Percentiles rank a stretch among this genome's conserved stretches.
Conservation (phyloP, 2,113 vertebrate genomes). For the Alligator mississippiensis region DNA sequence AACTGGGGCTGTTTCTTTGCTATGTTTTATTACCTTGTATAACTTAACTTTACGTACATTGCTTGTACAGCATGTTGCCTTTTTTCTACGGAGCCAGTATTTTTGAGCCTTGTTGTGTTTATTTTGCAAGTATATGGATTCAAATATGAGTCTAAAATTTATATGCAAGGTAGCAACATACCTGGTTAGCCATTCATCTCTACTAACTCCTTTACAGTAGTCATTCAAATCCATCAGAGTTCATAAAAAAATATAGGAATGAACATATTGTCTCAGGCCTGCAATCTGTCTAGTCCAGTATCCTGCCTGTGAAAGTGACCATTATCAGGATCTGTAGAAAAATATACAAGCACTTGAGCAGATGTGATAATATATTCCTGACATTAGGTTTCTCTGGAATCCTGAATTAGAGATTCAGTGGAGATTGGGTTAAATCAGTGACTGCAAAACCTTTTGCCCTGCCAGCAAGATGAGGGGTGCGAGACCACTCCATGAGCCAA, state of each 20-base stretch:
- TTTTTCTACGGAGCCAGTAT: conserved; percentile 39
- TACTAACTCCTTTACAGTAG: background rate
- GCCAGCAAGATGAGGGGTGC: too few species aligned
- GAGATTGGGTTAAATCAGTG: background rate
- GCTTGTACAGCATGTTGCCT: background rate
- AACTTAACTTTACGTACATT: conserved; percentile 39
- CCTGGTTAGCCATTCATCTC: background rate
- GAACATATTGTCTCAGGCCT: background rate
- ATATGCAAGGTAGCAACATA: conserved; percentile 28
- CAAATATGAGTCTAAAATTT: conserved; percentile 39
- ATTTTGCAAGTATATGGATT: conserved; percentile 42
- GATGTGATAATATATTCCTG: background rate
- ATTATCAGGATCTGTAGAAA: background rate
- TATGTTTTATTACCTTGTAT: conserved; percentile 49
- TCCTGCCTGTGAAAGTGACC: background rate
- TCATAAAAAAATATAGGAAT: conserved; percentile 10
- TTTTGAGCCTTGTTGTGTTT: conserved; percentile 66
- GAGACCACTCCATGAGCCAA: too few species aligned
- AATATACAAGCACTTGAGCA: background rate
- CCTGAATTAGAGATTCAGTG: background rate
- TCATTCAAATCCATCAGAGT: background rate
- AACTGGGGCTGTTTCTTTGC: conserved; percentile 72
- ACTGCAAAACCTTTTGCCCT: too few species aligned
- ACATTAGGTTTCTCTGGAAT: background rate
- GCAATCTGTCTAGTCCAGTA: background rate